phyloP scores from a whole-genome alignment of 2,888 invertebrate species.

The Orchestes rusci region DNA sequence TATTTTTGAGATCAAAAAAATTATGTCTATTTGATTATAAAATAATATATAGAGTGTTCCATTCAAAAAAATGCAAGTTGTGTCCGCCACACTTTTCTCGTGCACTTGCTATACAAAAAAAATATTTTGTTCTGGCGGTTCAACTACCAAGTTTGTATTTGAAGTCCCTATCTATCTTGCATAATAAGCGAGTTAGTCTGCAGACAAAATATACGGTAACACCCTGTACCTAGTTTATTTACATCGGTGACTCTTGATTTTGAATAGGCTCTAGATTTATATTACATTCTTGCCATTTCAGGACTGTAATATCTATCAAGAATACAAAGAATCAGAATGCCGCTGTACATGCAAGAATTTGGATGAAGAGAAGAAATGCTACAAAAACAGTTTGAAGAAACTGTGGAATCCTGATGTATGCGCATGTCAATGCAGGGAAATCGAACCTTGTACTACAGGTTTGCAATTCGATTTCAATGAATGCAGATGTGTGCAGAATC shows the following conservation, averaged over 20 bases:
- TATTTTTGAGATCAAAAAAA: no score
- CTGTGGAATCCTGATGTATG: constrained; percentile 57
- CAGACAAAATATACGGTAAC: no score
- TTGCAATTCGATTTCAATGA: constrained; percentile 51
- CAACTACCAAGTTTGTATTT: no score
- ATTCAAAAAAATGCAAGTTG: no score
- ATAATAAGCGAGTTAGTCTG: no score
- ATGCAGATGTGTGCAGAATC: constrained; percentile 47
- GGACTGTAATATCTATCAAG: constrained; percentile 55
- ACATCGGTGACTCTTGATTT: no score
- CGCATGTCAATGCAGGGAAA: constrained; percentile 52
- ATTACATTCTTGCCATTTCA: constrained; percentile 30
- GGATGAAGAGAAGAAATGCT: constrained; percentile 56
- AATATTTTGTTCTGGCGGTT: no score
- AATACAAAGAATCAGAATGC: constrained; percentile 51
- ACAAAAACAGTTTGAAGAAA: constrained; percentile 45
- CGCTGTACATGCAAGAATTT: constrained; percentile 54
- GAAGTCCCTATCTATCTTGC: no score
- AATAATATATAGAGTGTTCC: no score
- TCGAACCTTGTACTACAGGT: constrained; percentile 54
- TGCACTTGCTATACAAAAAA: no score
- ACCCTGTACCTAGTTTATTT: not conserved
- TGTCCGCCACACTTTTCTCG: no score
- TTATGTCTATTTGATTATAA: no score
- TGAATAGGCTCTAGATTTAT: not conserved